Evolutionary conservation across 2,113 vertebrate species (phyloP).

Genomic region (Pseudolaguvia tuberculata): DNA sequence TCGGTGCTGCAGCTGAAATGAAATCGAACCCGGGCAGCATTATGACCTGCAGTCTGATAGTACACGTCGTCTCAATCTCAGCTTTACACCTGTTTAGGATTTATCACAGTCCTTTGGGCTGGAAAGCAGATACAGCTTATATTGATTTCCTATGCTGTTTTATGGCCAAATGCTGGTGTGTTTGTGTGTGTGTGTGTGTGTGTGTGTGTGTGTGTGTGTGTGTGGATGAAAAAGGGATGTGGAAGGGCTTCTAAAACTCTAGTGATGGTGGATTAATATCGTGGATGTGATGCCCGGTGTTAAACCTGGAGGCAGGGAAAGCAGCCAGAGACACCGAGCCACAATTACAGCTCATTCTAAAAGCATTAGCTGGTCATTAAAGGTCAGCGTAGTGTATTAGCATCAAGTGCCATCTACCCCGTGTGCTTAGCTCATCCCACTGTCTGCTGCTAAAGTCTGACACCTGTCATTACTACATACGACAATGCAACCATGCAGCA

Average conservation of each 20-base stretch:
- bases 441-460: not conserved
- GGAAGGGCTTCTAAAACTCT: not conserved
- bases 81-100: conserved; percentile 34
- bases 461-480: not conserved
- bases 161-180: conserved; percentile 40
- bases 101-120: conserved; percentile 32
- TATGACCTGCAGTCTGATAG: conserved; percentile 26
- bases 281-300: not conserved
- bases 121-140: conserved; percentile 36
- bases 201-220: not conserved
- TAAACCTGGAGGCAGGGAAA: conserved; percentile 20
- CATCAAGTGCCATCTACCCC: not conserved
- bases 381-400: conserved; percentile 28
- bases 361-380: conserved; percentile 19
- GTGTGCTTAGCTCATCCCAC: not conserved
- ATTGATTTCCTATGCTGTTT: conserved; percentile 47
- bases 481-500: no score
- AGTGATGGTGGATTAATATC: conserved; percentile 28
- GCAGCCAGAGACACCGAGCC: conserved; percentile 6
- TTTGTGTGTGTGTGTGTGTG: conserved; percentile 16
- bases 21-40: conserved; percentile 4
- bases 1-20: conserved; percentile 3
- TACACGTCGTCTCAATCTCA: conserved; percentile 29
- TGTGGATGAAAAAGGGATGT: no score
- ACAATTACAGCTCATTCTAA: conserved; percentile 28